Evolutionary conservation across 2,888 invertebrate species (phyloP).

Genomic region (Stenodera caucasica): DNA sequence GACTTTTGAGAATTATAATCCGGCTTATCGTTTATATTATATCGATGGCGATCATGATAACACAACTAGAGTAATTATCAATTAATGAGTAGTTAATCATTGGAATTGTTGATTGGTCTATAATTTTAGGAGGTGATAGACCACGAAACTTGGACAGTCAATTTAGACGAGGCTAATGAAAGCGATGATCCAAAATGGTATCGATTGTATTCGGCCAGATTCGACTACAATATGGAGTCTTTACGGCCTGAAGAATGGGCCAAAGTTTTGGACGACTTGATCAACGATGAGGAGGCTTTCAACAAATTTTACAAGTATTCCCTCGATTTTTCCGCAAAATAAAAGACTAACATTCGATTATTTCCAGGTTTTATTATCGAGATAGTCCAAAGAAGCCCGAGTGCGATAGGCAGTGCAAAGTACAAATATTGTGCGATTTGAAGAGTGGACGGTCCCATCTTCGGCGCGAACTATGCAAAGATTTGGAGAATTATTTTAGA

Average conservation of each 20-base stretch:
- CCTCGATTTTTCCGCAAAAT: not conserved
- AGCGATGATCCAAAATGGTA: constrained; percentile 77
- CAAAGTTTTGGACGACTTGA: constrained; percentile 81
- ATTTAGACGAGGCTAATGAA: constrained; percentile 87
- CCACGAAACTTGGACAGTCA: constrained; percentile 95
- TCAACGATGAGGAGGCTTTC: constrained; percentile 79
- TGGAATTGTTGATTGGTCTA: no score
- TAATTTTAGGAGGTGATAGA: constrained; percentile 81
- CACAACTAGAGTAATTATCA: constrained; percentile 76
- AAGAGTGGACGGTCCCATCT: constrained; percentile 84
- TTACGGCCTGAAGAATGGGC: constrained; percentile 90
- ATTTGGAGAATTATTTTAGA: constrained; percentile 61
- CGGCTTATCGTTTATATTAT: constrained; percentile 93
- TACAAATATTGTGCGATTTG: constrained; percentile 81
- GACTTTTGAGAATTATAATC: constrained; percentile 88
- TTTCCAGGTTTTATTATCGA: constrained; percentile 80
- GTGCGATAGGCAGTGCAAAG: constrained; percentile 78
- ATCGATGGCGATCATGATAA: constrained; percentile 87
- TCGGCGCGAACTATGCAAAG: constrained; percentile 76
- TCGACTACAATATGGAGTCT: constrained; percentile 80
- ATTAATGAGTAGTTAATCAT: no score
- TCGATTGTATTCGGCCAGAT: constrained; percentile 80
- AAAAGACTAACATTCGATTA: constrained; percentile 12
- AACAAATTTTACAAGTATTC: constrained; percentile 83
- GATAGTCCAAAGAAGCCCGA: constrained; percentile 78